These are phyloP conservation scores for Rhipidura dahli DNA, from an alignment of 2,113 vertebrate species.

Conservation along the genomic window DNA sequence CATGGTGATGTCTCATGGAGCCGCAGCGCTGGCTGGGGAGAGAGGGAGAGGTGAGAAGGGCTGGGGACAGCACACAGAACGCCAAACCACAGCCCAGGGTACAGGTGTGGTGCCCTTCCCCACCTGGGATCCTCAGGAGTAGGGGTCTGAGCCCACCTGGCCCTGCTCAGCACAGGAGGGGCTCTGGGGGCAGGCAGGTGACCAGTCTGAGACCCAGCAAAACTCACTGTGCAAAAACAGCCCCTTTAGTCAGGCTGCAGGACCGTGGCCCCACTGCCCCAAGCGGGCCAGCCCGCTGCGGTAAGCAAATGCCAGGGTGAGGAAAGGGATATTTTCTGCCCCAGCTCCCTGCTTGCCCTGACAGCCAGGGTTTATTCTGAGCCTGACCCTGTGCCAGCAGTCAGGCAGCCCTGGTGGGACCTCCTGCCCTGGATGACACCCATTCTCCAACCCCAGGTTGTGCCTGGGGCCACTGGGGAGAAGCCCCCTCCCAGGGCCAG, in stretches of 20 bases:
- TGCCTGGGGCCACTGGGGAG: rapidly evolving
- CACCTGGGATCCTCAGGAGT: neutral
- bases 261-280: rapidly evolving
- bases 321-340: conserved; percentile 34
- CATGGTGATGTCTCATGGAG: conserved; percentile 84
- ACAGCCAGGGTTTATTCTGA: conserved; percentile 40
- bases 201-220: neutral
- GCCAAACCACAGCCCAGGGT: neutral
- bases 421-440: neutral
- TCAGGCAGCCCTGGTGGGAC: neutral
- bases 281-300: neutral
- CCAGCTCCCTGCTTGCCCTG: neutral
- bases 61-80: rapidly evolving
- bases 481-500: neutral
- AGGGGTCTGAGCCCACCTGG: neutral
- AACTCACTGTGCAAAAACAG: conserved; percentile 25
- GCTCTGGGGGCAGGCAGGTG: neutral
- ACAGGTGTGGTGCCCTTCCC: rapidly evolving
- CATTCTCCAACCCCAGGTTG: rapidly evolving
- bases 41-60: conserved; percentile 25
- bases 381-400: neutral
- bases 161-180: neutral
- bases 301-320: conserved; percentile 20
- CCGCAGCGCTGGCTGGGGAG: conserved; percentile 64
- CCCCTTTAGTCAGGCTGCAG: neutral